Conservation (phyloP, 2,113 vertebrate species). For the Urocolius indicus region DNA sequence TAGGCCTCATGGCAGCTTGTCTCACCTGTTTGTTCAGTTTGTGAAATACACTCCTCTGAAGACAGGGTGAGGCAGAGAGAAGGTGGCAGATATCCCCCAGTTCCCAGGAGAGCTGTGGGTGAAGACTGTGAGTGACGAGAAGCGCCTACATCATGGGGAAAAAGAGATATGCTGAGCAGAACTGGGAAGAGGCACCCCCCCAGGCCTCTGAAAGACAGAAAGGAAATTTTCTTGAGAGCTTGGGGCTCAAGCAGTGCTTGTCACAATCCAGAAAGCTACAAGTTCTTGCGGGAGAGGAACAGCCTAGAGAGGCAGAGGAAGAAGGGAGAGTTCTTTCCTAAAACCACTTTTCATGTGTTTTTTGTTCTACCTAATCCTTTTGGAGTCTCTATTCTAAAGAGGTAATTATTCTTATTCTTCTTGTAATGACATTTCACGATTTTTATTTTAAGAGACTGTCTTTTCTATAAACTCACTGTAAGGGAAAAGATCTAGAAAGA, state of each 20-base stretch:
- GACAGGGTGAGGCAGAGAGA: too few species aligned
- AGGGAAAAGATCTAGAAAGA: not conserved
- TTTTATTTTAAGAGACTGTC: constrained; percentile 37
- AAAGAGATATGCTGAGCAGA: not conserved
- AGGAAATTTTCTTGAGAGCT: not conserved
- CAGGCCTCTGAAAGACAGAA: not conserved
- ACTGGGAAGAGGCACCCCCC: not conserved
- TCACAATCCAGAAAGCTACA: not conserved
- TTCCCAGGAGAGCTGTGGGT: not conserved
- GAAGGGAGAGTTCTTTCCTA: not conserved
- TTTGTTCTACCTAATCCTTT: not conserved
- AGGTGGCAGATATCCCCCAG: rapidly evolving
- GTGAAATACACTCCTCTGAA: rapidly evolving
- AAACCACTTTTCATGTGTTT: not conserved
- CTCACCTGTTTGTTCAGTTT: not conserved
- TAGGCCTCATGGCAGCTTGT: not conserved
- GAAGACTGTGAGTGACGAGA: not conserved
- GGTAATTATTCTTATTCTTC: constrained; percentile 5
- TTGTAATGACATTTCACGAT: constrained; percentile 6
- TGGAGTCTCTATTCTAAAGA: not conserved
- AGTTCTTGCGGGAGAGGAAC: not conserved
- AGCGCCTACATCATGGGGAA: not conserved
- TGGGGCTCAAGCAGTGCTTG: not conserved
- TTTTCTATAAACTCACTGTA: constrained; percentile 1
- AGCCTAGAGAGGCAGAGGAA: not conserved